These are phyloP conservation scores for Bhutanitis thaidina DNA, from an alignment of 2,888 invertebrate genomes.

Conservation along the genomic window DNA sequence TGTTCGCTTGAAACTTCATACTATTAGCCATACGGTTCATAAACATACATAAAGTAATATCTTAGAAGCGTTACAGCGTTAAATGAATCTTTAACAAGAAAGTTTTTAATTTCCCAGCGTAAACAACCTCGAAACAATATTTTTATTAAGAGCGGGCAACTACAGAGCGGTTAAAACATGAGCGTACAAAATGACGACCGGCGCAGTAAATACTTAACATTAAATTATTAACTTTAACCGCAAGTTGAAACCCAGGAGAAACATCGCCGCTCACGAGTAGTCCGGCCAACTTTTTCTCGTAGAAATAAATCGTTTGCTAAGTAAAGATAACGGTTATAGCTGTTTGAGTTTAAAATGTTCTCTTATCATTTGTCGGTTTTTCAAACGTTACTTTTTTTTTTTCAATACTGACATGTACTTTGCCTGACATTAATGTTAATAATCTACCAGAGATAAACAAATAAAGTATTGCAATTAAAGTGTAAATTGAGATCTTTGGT, in stretches of 20 bases:
- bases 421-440: no score
- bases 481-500: no score
- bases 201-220: conserved; percentile 31
- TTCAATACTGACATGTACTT: no score
- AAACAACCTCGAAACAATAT: conserved; percentile 15
- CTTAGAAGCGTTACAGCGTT: conserved; percentile 7
- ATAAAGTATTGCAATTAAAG: no score
- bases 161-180: conserved; percentile 15
- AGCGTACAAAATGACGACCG: conserved; percentile 17
- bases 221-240: conserved; percentile 35
- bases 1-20: no score
- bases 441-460: no score
- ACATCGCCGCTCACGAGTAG: conserved; percentile 22
- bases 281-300: conserved; percentile 16
- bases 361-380: conserved; percentile 6
- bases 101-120: conserved; percentile 15
- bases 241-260: conserved; percentile 30
- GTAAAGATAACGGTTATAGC: conserved; percentile 19
- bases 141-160: conserved; percentile 17
- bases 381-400: no score
- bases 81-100: conserved; percentile 19
- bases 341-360: conserved; percentile 8
- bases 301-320: conserved; percentile 18
- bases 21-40: background rate
- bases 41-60: conserved; percentile 4